Conservation (phyloP, 2,113 vertebrate species). For the Carlito syrichta region DNA sequence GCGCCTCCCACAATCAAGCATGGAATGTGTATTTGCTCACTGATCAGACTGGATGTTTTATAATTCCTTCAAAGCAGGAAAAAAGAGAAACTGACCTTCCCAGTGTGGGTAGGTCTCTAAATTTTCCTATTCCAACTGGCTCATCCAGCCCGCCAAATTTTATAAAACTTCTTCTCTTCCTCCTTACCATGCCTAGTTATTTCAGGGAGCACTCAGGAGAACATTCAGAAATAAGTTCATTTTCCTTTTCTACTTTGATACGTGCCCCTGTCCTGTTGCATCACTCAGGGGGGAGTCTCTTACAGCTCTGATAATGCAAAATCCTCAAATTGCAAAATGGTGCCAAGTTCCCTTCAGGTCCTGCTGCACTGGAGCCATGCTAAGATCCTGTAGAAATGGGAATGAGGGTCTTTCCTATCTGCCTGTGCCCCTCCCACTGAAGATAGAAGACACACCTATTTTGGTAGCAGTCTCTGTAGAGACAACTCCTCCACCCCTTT, state of each 20-base stretch:
- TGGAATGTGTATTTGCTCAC: background rate
- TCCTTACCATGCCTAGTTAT: background rate
- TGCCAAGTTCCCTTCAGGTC: background rate
- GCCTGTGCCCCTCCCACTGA: background rate
- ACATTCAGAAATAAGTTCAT: background rate
- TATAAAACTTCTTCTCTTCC: background rate
- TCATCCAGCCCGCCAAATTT: background rate
- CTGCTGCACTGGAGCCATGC: background rate
- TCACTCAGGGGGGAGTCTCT: background rate
- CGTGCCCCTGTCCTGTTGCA: background rate
- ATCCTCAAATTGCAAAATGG: background rate
- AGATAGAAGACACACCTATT: background rate
- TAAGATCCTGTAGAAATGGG: background rate
- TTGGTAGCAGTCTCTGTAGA: background rate
- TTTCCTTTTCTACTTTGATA: background rate
- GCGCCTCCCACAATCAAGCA: background rate
- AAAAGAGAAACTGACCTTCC: background rate
- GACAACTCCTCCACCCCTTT: background rate
- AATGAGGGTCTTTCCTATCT: background rate
- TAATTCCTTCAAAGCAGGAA: background rate
- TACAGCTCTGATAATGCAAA: background rate
- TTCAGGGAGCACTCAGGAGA: background rate
- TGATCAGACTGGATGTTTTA: background rate
- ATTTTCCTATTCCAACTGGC: background rate
- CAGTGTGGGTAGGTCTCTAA: background rate